A percentile compares a stretch with the other conserved stretches of the same genome.
Evolutionary conservation across 92 coral and sea anemone species (phyloP).

Genomic region (Umimayanthus kanabou): DNA sequence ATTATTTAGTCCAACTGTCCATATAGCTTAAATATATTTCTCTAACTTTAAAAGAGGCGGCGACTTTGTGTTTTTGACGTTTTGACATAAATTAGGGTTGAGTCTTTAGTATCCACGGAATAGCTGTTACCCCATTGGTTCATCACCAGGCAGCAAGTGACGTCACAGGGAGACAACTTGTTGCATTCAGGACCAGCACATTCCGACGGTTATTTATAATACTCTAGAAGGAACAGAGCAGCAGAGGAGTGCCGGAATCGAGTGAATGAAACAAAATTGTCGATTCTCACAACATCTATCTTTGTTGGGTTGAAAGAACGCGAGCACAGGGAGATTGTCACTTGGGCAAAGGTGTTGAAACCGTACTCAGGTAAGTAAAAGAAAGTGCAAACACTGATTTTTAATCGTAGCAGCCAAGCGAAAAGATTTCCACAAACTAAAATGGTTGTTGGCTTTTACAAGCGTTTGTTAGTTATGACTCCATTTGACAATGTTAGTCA

Average conservation of each 20-base stretch:
- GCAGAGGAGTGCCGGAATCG: conserved; percentile 10
- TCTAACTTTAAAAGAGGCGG: too few species aligned
- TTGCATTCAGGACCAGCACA: not conserved
- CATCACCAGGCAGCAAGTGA: not conserved
- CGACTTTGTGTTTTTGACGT: too few species aligned
- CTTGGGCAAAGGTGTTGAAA: not conserved
- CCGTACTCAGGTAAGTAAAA: not conserved
- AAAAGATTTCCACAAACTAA: not conserved
- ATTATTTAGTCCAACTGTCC: too few species aligned
- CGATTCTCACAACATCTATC: not conserved
- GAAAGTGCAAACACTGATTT: not conserved
- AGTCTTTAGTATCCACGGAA: too few species aligned
- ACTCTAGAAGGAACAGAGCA: not conserved
- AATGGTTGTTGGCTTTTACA: not conserved
- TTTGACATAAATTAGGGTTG: too few species aligned
- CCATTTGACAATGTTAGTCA: not conserved
- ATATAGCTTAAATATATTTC: too few species aligned
- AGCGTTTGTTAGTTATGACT: not conserved
- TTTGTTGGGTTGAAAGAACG: not conserved
- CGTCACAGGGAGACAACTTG: conserved; percentile 10
- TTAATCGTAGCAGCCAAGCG: not conserved
- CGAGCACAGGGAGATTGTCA: not conserved
- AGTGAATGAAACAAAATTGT: not conserved
- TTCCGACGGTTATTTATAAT: conserved; percentile 30
- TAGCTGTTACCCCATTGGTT: not conserved